These are phyloP conservation scores for Whitmania pigra DNA, from an alignment of 1,140 invertebrate species.

Conservation along the genomic window DNA sequence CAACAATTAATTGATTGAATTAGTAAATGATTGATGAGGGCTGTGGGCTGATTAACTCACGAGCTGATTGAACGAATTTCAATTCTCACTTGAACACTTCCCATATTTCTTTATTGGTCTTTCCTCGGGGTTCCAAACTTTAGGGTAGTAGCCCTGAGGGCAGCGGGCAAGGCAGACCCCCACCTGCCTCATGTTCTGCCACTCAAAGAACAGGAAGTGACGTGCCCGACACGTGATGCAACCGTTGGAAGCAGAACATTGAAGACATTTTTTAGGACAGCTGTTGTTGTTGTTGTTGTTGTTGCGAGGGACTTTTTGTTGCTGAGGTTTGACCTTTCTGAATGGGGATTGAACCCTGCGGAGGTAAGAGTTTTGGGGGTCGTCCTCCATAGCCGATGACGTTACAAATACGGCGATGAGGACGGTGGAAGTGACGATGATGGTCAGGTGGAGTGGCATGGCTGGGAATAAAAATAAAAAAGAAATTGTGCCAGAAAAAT, in stretches of 20 bases:
- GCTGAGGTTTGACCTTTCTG: background rate
- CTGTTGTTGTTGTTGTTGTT: background rate
- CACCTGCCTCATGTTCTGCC: conserved; percentile 11
- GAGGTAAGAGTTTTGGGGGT: background rate
- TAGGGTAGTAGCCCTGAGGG: background rate
- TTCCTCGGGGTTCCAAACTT: no score
- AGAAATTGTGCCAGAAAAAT: background rate
- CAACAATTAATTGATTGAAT: no score
- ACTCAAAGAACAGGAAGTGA: conserved; percentile 16
- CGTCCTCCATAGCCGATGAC: no score
- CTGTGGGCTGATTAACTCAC: no score
- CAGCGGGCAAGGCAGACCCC: conserved; percentile 5
- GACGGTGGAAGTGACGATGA: background rate
- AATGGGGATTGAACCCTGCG: background rate
- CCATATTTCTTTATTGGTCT: no score
- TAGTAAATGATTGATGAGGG: no score
- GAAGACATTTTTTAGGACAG: background rate
- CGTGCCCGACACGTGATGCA: conserved; percentile 13
- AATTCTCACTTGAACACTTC: no score
- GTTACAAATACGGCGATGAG: background rate
- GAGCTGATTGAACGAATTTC: no score
- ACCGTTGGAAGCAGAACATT: conserved; percentile 11
- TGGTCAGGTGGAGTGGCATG: background rate
- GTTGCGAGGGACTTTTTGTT: no score
- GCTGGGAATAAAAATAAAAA: background rate